A percentile compares a stretch with the other conserved stretches of the same genome.
Evolutionary conservation across 2,797 vertebrate species (phyloP).

Genomic region (Sebastes nivosus): DNA sequence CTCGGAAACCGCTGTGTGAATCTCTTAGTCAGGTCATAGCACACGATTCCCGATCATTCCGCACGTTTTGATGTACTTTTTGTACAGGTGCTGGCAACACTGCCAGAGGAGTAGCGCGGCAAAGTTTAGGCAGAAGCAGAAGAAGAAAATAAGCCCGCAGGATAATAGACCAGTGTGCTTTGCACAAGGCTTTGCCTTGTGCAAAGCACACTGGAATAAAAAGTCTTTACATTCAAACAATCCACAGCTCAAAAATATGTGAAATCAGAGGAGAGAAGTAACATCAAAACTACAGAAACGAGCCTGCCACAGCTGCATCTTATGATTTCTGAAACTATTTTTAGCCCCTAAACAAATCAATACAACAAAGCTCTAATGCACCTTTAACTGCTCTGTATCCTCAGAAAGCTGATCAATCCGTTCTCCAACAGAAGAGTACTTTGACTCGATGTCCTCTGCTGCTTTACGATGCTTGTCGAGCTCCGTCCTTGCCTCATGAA

Average conservation of each 20-base stretch:
- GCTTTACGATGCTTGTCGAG: constrained; percentile 16
- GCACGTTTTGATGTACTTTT: no score
- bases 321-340: not conserved
- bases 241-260: not conserved
- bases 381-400: constrained; percentile 55
- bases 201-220: not conserved
- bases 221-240: constrained; percentile 4
- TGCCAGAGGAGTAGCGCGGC: no score
- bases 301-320: not conserved
- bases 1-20: no score
- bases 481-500: constrained; percentile 40
- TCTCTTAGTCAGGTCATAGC: no score
- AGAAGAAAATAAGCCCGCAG: no score
- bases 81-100: no score
- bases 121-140: no score
- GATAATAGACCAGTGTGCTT: no score
- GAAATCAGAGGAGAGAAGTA: not conserved
- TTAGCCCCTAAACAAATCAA: not conserved
- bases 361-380: not conserved
- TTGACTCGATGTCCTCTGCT: constrained; percentile 20
- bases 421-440: constrained; percentile 38
- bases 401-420: constrained; percentile 49
- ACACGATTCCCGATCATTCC: no score
- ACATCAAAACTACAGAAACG: not conserved
- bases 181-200: no score